phyloP scores from a whole-genome alignment of 2,797 vertebrate species.

The Erithacus rubecula region DNA sequence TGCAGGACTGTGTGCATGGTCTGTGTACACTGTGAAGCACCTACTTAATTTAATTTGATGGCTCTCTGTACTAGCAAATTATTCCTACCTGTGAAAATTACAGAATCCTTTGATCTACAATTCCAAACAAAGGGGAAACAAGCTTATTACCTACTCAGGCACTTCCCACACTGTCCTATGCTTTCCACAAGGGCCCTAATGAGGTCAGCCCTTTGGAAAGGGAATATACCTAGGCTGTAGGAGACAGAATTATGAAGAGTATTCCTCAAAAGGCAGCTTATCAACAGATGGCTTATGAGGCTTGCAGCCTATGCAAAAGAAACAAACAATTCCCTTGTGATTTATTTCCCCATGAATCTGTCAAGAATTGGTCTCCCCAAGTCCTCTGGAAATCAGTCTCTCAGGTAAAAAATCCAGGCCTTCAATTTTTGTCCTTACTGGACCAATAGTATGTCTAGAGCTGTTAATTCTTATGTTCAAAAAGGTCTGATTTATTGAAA shows the following conservation, averaged over 20 bases:
- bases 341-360: not conserved
- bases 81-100: not conserved
- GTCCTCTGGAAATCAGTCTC: not conserved
- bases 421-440: not conserved
- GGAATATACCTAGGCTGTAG: not conserved
- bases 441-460: not conserved
- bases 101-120: not conserved
- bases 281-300: not conserved
- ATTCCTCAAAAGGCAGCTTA: not conserved
- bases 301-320: not conserved
- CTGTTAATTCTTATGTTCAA: not conserved
- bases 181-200: rapidly evolving
- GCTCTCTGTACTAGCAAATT: not conserved
- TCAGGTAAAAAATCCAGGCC: not conserved
- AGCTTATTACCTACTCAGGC: not conserved
- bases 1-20: rapidly evolving
- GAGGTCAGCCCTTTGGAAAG: not conserved
- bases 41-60: not conserved
- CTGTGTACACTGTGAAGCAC: not conserved
- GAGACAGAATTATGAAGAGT: not conserved
- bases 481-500: not conserved
- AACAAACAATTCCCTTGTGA: not conserved
- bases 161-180: not conserved
- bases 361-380: not conserved
- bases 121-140: not conserved